Percentiles rank a stretch among this genome's conserved stretches.
These are phyloP conservation scores for Egretta garzetta DNA, from an alignment of 2,113 vertebrate species.

Conservation along the genomic window DNA sequence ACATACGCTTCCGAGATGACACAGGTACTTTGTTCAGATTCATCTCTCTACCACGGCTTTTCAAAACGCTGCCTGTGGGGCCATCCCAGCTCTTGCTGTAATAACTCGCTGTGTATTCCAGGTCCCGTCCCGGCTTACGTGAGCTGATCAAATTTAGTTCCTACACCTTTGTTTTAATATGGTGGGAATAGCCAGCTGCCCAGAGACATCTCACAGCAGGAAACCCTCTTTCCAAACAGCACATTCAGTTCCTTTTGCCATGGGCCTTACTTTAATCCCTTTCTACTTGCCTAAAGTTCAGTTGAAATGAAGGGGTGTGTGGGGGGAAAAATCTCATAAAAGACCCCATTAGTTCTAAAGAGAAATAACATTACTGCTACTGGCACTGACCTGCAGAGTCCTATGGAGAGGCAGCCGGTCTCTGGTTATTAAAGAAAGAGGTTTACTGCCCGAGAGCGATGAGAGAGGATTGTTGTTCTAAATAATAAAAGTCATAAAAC, in stretches of 20 bases:
- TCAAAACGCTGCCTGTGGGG: background rate
- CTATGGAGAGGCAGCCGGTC: background rate
- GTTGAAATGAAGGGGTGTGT: background rate
- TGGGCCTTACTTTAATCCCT: constrained; percentile 12
- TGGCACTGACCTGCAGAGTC: constrained; percentile 11
- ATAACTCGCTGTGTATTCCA: background rate
- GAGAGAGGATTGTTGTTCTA: constrained; percentile 26
- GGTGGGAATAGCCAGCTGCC: background rate
- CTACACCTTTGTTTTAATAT: background rate
- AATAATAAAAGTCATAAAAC: constrained; percentile 49
- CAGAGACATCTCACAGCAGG: constrained; percentile 23
- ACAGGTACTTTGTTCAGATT: background rate
- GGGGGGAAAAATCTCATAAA: constrained; percentile 26
- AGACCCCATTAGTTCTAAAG: constrained; percentile 50
- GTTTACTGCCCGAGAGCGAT: constrained; percentile 42
- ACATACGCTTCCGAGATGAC: background rate
- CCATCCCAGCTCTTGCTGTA: background rate
- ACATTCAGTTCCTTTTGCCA: constrained; percentile 24
- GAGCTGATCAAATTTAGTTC: background rate
- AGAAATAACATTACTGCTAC: constrained; percentile 51
- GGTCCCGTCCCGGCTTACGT: background rate
- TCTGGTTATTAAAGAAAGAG: constrained; percentile 60
- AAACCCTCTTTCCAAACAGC: constrained; percentile 20
- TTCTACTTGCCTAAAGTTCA: constrained; percentile 51
- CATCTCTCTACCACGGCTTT: background rate